Evolutionary conservation across 2,888 invertebrate genomes (phyloP).

Genomic region (Drosophila conformis): DNA sequence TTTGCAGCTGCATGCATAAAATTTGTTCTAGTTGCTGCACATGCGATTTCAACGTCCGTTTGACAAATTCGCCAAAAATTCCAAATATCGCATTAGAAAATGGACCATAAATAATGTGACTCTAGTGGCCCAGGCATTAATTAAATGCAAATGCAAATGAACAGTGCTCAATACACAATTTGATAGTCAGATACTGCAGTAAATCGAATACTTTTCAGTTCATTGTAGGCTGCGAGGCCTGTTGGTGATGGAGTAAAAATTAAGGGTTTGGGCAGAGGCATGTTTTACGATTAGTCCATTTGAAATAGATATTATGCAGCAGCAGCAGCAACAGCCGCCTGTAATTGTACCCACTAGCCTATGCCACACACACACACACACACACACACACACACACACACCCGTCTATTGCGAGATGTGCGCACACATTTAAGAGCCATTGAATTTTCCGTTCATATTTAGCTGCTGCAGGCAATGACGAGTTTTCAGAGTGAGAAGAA

Average conservation of each 20-base stretch:
- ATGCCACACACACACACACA: constrained; percentile 5
- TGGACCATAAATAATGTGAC: constrained; percentile 90
- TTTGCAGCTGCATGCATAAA: background rate
- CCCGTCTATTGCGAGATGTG: constrained; percentile 26
- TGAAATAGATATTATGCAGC: constrained; percentile 16
- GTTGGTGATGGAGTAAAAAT: no score
- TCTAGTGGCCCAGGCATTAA: constrained; percentile 85
- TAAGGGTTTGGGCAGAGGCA: background rate
- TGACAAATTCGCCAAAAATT: constrained; percentile 14
- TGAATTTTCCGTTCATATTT: constrained; percentile 23
- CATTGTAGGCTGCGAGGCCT: background rate
- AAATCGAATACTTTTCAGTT: constrained; percentile 4
- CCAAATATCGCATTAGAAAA: constrained; percentile 88
- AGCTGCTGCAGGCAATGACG: constrained; percentile 2
- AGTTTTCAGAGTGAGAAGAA: background rate
- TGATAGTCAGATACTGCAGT: background rate
- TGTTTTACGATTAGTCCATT: constrained; percentile 34
- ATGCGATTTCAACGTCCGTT: constrained; percentile 3
- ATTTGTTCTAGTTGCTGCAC: background rate
- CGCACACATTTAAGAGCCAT: constrained; percentile 4
- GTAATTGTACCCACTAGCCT: background rate
- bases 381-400: background rate
- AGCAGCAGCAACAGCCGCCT: background rate
- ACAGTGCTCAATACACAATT: constrained; percentile 23
- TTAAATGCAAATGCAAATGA: constrained; percentile 71